phyloP scores from a whole-genome alignment of 2,888 invertebrate species.

The Ormyrus pomaceus region DNA sequence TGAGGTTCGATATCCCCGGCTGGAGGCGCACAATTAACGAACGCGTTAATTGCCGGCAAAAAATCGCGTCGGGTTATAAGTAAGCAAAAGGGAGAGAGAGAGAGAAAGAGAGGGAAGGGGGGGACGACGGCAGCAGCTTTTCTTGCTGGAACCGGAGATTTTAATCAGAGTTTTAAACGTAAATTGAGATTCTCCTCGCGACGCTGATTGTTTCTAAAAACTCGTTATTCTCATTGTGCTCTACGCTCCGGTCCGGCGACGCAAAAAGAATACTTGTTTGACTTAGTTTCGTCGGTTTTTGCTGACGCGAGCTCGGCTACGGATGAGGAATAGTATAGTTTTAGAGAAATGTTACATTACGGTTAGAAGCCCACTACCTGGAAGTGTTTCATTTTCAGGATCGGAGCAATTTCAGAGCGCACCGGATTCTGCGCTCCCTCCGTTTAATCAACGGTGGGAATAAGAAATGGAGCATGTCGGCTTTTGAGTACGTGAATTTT shows the following conservation, averaged over 20 bases:
- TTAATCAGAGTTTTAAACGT: constrained; percentile 38
- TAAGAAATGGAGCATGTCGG: too few species aligned
- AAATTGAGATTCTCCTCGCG: constrained; percentile 41
- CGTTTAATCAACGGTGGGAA: too few species aligned
- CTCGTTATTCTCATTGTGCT: constrained; percentile 25
- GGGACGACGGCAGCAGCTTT: neutral
- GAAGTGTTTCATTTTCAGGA: constrained; percentile 14
- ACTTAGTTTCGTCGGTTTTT: constrained; percentile 8
- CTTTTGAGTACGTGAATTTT: too few species aligned
- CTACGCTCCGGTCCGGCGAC: neutral
- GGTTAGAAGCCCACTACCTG: neutral
- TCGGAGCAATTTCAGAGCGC: neutral
- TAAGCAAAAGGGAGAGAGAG: neutral
- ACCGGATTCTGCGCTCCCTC: neutral
- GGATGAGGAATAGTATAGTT: neutral
- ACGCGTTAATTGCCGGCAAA: constrained; percentile 46
- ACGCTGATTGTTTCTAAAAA: constrained; percentile 46
- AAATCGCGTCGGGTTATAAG: constrained; percentile 3
- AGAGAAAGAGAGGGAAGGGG: neutral
- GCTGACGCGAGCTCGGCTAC: neutral
- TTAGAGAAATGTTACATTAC: neutral
- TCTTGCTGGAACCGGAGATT: constrained; percentile 38
- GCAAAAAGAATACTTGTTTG: neutral
- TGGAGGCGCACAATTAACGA: constrained; percentile 48
- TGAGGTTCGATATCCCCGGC: constrained; percentile 35